These are phyloP conservation scores for Clostera curtula DNA, from an alignment of 2,888 invertebrate genomes.

Conservation along the genomic window DNA sequence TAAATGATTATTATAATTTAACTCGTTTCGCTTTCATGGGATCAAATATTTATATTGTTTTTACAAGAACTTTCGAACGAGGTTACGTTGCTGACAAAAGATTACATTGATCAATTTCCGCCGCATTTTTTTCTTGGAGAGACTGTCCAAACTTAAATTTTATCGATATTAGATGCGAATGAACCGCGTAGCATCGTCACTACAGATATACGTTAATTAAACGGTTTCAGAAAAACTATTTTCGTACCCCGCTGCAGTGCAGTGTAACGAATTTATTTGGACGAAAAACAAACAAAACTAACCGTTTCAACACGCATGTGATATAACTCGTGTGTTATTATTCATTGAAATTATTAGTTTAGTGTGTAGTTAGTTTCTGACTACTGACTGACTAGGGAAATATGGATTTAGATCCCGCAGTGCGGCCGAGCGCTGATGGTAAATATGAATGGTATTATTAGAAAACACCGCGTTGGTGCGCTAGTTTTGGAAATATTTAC, in stretches of 20 bases:
- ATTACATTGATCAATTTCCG: too few species aligned
- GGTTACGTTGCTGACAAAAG: too few species aligned
- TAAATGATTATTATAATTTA: too few species aligned
- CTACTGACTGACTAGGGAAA: constrained; percentile 22
- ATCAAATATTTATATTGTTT: too few species aligned
- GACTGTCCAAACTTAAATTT: too few species aligned
- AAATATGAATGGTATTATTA: constrained; percentile 35
- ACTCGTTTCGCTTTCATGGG: too few species aligned
- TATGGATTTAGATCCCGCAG: constrained; percentile 52
- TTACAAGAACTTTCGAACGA: too few species aligned
- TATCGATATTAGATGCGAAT: too few species aligned
- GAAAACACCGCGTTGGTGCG: constrained; percentile 50
- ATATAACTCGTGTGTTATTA: constrained; percentile 22
- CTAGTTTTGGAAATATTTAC: constrained; percentile 32
- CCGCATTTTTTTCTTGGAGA: too few species aligned
- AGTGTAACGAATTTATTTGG: constrained; percentile 48
- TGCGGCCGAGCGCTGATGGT: constrained; percentile 47
- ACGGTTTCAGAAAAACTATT: constrained; percentile 46
- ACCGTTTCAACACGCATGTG: constrained; percentile 32
- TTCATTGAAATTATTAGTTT: constrained; percentile 13
- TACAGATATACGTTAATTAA: too few species aligned
- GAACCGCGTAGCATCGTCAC: too few species aligned
- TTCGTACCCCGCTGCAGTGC: constrained; percentile 31
- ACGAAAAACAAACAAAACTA: constrained; percentile 49
- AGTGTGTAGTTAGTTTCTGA: constrained; percentile 11